Conservation (phyloP, 2,113 vertebrate genomes). For the Gymnogyps californianus region DNA sequence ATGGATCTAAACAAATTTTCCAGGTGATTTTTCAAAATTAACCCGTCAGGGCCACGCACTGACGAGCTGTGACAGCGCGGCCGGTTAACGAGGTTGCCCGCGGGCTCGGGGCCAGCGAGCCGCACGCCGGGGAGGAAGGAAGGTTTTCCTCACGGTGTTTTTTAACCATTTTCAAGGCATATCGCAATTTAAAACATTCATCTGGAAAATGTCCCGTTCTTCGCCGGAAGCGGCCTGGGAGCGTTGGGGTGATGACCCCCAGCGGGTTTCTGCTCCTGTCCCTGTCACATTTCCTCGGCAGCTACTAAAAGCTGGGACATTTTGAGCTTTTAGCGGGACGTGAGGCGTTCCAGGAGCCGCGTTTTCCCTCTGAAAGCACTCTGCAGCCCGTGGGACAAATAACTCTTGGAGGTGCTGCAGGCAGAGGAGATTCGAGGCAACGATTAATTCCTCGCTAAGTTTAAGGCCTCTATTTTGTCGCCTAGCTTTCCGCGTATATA, state of each 20-base stretch:
- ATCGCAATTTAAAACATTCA: not conserved
- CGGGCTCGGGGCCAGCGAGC: accelerated
- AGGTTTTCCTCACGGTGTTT: not conserved
- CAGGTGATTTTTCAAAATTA: not conserved
- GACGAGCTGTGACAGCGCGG: not conserved
- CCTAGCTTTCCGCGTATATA: not conserved
- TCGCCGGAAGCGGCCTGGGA: not conserved
- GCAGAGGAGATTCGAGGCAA: not conserved
- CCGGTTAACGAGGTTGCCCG: not conserved
- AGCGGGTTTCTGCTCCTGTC: not conserved
- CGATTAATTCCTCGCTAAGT: not conserved
- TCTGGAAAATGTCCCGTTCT: not conserved
- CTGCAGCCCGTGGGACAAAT: not conserved
- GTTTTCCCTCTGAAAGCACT: accelerated
- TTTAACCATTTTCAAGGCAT: not conserved
- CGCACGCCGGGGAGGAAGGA: accelerated
- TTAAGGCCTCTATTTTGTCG: not conserved
- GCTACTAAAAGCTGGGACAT: not conserved
- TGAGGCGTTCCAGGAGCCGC: not conserved
- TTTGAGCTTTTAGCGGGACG: accelerated
- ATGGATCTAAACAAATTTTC: not conserved
- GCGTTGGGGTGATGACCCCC: accelerated
- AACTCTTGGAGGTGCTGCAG: no score
- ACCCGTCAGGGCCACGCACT: not conserved
- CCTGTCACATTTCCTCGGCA: accelerated